Percentiles rank a stretch among this genome's conserved stretches.
Evolutionary conservation across 2,888 invertebrate species (phyloP).

Genomic region (Didymodactylos carnosus): DNA sequence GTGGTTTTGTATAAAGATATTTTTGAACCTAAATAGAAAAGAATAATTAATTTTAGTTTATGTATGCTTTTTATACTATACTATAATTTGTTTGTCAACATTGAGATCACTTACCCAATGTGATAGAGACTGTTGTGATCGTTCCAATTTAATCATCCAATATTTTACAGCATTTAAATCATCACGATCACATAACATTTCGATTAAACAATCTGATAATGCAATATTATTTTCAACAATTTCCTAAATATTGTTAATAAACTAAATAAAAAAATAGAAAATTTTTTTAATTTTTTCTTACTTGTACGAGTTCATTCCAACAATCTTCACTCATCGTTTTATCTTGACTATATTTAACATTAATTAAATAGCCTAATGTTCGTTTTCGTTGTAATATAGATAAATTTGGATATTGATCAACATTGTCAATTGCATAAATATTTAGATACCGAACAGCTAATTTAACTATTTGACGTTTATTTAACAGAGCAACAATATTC

Average conservation of each 20-base stretch:
- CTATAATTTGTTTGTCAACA: background rate
- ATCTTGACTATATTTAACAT: background rate
- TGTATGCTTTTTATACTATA: too few species aligned
- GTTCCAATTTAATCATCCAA: background rate
- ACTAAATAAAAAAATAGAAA: background rate
- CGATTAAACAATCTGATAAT: background rate
- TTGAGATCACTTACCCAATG: background rate
- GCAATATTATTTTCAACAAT: background rate
- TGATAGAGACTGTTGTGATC: background rate
- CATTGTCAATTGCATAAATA: background rate
- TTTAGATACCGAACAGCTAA: background rate
- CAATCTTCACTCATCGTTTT: background rate
- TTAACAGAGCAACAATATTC: constrained; percentile 3
- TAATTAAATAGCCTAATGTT: background rate
- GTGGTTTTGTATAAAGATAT: background rate
- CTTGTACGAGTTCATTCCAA: background rate
- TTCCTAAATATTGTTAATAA: background rate
- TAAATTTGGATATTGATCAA: background rate
- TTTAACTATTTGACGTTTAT: constrained; percentile 3
- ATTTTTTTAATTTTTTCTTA: background rate
- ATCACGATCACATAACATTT: background rate
- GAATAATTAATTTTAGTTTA: background rate
- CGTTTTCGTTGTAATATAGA: background rate
- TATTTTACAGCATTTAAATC: background rate
- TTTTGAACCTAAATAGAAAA: background rate